Conservation (phyloP, 2,797 vertebrate genomes). For the Danionella dracula region DNA sequence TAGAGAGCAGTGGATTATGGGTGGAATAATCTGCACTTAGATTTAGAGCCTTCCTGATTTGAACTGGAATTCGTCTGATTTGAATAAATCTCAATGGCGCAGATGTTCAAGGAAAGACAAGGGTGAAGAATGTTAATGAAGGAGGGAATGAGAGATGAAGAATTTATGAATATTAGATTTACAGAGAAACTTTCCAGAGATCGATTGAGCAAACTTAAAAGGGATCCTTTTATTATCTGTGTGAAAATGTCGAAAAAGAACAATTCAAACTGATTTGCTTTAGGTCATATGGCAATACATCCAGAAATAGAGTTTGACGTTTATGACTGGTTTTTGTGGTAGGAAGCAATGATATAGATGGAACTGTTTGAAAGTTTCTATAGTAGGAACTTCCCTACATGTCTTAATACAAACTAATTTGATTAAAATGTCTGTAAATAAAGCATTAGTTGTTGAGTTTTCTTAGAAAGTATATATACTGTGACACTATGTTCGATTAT, state of each 20-base stretch:
- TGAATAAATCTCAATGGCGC: slow-evolving; percentile 24
- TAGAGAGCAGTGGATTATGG: slow-evolving; percentile 36
- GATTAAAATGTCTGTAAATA: no score
- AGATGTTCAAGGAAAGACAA: slow-evolving; percentile 36
- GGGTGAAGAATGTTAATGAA: slow-evolving; percentile 22
- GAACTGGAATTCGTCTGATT: slow-evolving; percentile 37
- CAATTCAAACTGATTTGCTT: not conserved
- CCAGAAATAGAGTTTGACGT: no score
- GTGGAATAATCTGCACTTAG: slow-evolving; percentile 43
- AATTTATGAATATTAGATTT: not conserved
- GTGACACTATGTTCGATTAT: not conserved
- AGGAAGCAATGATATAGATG: no score
- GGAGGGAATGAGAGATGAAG: not conserved
- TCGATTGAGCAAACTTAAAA: not conserved
- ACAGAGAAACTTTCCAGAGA: not conserved
- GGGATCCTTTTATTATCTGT: not conserved
- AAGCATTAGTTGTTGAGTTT: not conserved
- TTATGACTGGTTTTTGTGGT: no score
- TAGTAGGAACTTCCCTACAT: no score
- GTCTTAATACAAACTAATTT: no score
- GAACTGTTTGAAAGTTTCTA: no score
- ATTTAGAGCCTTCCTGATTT: slow-evolving; percentile 41
- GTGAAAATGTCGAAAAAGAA: not conserved
- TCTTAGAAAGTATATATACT: not conserved
- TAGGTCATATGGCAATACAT: not conserved